phyloP scores from a whole-genome alignment of 2,888 invertebrate genomes.

The Timema cristinae region DNA sequence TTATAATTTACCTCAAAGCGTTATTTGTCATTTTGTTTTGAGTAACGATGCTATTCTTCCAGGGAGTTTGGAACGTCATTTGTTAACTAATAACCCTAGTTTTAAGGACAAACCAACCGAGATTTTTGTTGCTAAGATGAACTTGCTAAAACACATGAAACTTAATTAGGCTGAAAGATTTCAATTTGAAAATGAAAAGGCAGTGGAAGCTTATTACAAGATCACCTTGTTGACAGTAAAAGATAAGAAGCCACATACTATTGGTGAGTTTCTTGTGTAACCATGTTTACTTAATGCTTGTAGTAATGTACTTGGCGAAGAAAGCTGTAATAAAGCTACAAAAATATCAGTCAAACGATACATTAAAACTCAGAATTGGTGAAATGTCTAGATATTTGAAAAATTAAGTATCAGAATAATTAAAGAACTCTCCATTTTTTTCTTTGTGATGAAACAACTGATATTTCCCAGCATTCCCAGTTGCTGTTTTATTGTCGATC shows the following conservation, averaged over 20 bases:
- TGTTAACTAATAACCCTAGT: neutral
- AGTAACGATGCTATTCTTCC: slow-evolving; percentile 10
- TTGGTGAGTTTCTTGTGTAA: slow-evolving; percentile 3
- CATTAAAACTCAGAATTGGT: slow-evolving; percentile 7
- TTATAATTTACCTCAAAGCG: too few species aligned
- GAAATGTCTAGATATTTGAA: slow-evolving; percentile 4
- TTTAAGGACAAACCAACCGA: slow-evolving; percentile 15
- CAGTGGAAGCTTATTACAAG: neutral
- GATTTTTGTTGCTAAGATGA: neutral
- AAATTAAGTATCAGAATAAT: slow-evolving; percentile 11
- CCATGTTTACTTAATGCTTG: neutral
- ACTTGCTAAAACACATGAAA: neutral
- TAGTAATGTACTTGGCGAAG: too few species aligned
- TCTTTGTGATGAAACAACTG: slow-evolving; percentile 16
- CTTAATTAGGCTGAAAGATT: neutral
- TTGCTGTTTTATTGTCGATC: too few species aligned
- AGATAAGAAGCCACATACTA: slow-evolving; percentile 6
- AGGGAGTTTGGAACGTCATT: slow-evolving; percentile 9
- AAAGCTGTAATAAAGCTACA: neutral
- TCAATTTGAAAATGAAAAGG: too few species aligned
- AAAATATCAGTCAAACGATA: slow-evolving; percentile 14
- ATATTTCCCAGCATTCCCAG: neutral
- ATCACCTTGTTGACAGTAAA: neutral
- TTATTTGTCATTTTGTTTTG: neutral
- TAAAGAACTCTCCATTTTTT: neutral